phyloP scores from a whole-genome alignment of 2,113 vertebrate species.

The Chelonoidis abingdonii region DNA sequence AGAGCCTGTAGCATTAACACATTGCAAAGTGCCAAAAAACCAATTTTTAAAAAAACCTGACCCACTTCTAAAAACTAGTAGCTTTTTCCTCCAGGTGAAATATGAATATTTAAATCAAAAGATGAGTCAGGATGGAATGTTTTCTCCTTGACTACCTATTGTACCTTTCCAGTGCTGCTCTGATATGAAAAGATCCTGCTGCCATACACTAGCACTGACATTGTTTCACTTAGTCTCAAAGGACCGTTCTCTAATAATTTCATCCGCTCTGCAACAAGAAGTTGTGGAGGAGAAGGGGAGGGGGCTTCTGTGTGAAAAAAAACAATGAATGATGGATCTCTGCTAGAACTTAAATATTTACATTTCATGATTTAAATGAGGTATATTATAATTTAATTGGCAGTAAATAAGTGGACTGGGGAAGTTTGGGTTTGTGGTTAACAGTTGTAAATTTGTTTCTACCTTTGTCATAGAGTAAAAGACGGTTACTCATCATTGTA shows the following conservation, averaged over 20 bases:
- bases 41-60: constrained; percentile 64
- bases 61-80: constrained; percentile 75
- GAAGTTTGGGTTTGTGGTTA: constrained; percentile 56
- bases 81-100: constrained; percentile 71
- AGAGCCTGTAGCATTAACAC: constrained; percentile 59
- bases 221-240: constrained; percentile 43
- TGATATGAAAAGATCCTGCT: neutral
- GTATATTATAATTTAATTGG: constrained; percentile 71
- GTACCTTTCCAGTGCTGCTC: neutral
- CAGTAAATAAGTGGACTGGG: constrained; percentile 63
- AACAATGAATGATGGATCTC: constrained; percentile 56
- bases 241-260: constrained; percentile 50
- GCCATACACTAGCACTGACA: constrained; percentile 44
- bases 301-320: neutral
- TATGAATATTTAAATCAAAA: constrained; percentile 78
- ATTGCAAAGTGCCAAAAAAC: constrained; percentile 67
- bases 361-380: constrained; percentile 68
- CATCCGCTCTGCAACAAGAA: constrained; percentile 40
- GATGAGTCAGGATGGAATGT: constrained; percentile 71
- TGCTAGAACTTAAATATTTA: constrained; percentile 59
- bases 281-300: neutral
- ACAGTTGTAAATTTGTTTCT: constrained; percentile 46
- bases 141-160: constrained; percentile 32
- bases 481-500: too few relatives aligned
- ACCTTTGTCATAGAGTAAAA: constrained; percentile 8